Evolutionary conservation across 2,888 invertebrate species (phyloP).

Genomic region (Eilema caniola): DNA sequence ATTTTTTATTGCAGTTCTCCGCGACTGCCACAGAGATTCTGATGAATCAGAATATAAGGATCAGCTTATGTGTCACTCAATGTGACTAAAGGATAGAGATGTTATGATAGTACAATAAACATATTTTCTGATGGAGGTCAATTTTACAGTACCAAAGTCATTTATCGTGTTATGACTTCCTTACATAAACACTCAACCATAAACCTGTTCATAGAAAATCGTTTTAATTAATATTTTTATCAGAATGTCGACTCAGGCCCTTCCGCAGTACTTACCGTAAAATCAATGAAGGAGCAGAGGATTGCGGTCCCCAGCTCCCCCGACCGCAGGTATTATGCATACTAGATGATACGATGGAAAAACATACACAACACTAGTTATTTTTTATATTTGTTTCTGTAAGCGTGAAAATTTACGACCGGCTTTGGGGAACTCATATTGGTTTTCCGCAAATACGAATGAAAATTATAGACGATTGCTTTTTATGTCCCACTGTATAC

Average conservation of each 20-base stretch:
- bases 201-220: constrained; percentile 24
- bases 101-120: background rate
- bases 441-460: constrained; percentile 52
- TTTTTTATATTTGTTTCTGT: constrained; percentile 54
- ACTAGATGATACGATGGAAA: constrained; percentile 53
- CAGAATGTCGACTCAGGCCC: constrained; percentile 47
- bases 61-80: no score
- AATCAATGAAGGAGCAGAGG: constrained; percentile 66
- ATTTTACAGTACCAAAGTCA: background rate
- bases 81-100: no score
- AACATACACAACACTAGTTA: constrained; percentile 54
- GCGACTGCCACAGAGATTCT: no score
- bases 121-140: background rate
- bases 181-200: constrained; percentile 19
- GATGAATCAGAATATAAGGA: no score
- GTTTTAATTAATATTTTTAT: constrained; percentile 22
- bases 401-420: constrained; percentile 55
- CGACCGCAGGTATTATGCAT: constrained; percentile 56
- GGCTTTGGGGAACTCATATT: constrained; percentile 54
- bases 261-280: constrained; percentile 56
- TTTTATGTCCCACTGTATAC: constrained; percentile 48
- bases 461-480: constrained; percentile 55
- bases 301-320: constrained; percentile 53
- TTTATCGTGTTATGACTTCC: constrained; percentile 15
- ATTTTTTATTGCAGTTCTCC: no score